These are phyloP conservation scores for Gerris lacustris DNA, from an alignment of 2,888 invertebrate genomes.

Conservation along the genomic window DNA sequence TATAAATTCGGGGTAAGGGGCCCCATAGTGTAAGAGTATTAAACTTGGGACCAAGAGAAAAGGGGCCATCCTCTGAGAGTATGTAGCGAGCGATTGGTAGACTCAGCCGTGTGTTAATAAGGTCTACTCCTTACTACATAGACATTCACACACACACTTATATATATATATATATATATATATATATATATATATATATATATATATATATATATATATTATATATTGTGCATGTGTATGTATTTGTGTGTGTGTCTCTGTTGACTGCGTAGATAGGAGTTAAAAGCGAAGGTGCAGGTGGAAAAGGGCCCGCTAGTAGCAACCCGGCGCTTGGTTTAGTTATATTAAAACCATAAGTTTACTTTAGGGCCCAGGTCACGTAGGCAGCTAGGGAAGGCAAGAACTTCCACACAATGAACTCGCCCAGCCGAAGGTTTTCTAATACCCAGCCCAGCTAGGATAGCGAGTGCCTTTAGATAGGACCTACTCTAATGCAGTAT, in stretches of 20 bases:
- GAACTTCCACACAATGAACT: background rate
- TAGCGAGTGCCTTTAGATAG: too few relatives aligned
- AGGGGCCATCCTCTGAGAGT: background rate
- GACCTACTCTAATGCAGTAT: too few relatives aligned
- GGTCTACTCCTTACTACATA: background rate
- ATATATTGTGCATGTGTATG: too few relatives aligned
- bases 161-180: background rate
- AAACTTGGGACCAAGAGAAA: background rate
- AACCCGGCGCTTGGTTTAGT: background rate
- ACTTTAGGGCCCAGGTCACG: conserved; percentile 1
- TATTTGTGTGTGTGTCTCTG: too few relatives aligned
- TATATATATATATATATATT: too few relatives aligned
- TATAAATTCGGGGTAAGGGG: background rate
- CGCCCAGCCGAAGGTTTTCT: background rate
- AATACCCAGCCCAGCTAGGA: background rate
- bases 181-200: too few relatives aligned
- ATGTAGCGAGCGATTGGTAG: background rate
- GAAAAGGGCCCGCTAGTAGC: too few relatives aligned
- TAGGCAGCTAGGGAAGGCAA: background rate
- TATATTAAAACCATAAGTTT: conserved; percentile 5
- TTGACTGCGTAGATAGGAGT: too few relatives aligned
- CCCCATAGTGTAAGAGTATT: too few relatives aligned
- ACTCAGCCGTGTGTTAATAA: background rate
- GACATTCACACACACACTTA: background rate
- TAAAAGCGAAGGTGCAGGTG: too few relatives aligned